Evolutionary conservation across 1,140 invertebrate genomes (phyloP), one percentile per base, ranked within the genome.

Genomic region (Tetragonula clypearis): DNA sequence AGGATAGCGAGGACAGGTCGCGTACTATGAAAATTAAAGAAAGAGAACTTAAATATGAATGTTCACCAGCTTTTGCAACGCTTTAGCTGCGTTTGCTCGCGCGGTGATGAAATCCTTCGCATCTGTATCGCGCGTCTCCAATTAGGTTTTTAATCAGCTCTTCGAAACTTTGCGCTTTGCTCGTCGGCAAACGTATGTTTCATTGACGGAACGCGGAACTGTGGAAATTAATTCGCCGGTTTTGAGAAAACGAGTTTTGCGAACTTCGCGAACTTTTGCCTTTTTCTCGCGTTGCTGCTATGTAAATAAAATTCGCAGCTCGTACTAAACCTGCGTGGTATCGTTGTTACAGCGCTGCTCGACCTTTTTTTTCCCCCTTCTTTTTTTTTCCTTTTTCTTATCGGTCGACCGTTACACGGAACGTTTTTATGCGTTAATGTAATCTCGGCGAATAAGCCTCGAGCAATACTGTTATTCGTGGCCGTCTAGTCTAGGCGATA

Each of bases 401-500:
- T 26, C 9, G 2, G 21, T 15, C 58, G 26, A 55, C 69, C 6
- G 69, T 69, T 75, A 1, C n/a, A 69, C 5, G 35, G 12, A 2
- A 53, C 14, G 55, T 53, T 79, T 65, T 56, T 49, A 26, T 73
- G 69, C 56, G 68, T 80, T 84, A 73, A 73, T 30, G 77, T 69
- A 80, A 66, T 58, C 60, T 53, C 58, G 23, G 19, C 12, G 21
- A 60, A 84, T 84, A 58, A 41, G 41, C 74, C 49, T 80, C n/a
- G 19, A 65, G 41, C 62, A 58, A 78, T 71, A 84, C 74, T 78
- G 75, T 84, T 78, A 78, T n/a, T 41, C 74, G 65, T 68, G 30
- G 21, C 15, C 58, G 41, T 23, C n/a, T 56, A 23, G 35, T 55
- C 41, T 35, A 35, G 35, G 21, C 1, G 82, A 79, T 84, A 79